Evolutionary conservation across 2,113 vertebrate genomes (phyloP).

Genomic region (Prunella himalayana): DNA sequence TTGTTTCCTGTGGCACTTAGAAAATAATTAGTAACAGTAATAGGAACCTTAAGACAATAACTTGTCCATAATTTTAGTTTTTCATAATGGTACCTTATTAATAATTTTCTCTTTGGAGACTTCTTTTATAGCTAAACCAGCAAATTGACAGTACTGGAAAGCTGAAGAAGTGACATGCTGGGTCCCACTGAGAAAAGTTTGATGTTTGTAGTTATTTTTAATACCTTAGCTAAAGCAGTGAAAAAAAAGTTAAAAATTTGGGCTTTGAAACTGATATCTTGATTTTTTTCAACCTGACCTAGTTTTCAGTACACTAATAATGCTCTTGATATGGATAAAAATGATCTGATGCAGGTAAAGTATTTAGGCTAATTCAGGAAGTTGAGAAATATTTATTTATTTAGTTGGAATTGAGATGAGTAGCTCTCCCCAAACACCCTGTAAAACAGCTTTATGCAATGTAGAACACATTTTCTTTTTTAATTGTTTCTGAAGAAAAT

Average conservation of each 20-base stretch:
- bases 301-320: background rate
- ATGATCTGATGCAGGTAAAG: background rate
- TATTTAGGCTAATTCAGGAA: background rate
- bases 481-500: constrained; percentile 17
- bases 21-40: background rate
- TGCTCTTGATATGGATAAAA: background rate
- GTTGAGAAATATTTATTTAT: background rate
- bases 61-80: background rate
- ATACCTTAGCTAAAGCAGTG: background rate
- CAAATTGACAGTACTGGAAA: background rate
- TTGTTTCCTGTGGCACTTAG: background rate
- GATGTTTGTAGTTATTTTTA: background rate
- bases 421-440: background rate
- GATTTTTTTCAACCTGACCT: background rate
- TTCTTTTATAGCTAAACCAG: background rate
- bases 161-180: background rate
- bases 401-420: background rate
- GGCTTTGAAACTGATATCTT: background rate
- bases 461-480: constrained; percentile 1
- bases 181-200: background rate
- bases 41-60: background rate
- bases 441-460: background rate
- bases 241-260: background rate
- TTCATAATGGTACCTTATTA: background rate
- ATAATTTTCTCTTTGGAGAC: background rate